Evolutionary conservation across 2,888 invertebrate species (phyloP), one percentile per base, ranked within the genome.

Genomic region (Mimumesa dahlbomi): DNA sequence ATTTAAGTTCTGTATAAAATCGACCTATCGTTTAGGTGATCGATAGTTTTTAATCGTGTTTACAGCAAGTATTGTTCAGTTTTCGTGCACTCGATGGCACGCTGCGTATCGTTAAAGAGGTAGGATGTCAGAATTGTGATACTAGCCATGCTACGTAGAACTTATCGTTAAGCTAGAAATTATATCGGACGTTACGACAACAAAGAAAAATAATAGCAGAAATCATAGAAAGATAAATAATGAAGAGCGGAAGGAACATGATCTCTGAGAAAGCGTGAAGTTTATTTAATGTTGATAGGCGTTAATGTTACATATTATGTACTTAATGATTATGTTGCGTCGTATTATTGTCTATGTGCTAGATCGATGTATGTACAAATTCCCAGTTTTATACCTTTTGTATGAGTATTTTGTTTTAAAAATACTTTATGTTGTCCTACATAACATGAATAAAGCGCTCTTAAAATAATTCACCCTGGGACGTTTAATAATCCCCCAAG

Each of bases 341-440:
- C 82, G 72, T 79, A 83, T 69, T 66, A 79, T 80, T 77, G 77
- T 77, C 62, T 68, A 70, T 75, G 80, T 83, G 81, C 77, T 82
- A 83, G 69, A 80, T 82, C 69, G 75, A 83, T 86, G 85, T 85
- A 83, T 86, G 85, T 85, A 86, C 84, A 87, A 85, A 86, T 81
- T 73, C 82, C 72, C 71, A 40, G 81, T 85, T 86, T 87, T 86
- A 84, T 84, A 82, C 79, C 70, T 85, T 85, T 82, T 81, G 79
- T 79, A 79, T 72, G 73, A 87, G 88, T 89, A 88, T 89, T 88
- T 89, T 89, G 89, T 89, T 88, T 87, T 89, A 88, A 86, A 88
- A 89, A 88, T 89, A 88, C 88, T 87, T 87, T 73, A 74, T 76
- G 80, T 68, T 46, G 63, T 29, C 43, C 50, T 43, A 31, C 68